Evolutionary conservation across 2,113 vertebrate species (phyloP), one percentile per base, ranked within the genome.

Genomic region (Pelecanus crispus): DNA sequence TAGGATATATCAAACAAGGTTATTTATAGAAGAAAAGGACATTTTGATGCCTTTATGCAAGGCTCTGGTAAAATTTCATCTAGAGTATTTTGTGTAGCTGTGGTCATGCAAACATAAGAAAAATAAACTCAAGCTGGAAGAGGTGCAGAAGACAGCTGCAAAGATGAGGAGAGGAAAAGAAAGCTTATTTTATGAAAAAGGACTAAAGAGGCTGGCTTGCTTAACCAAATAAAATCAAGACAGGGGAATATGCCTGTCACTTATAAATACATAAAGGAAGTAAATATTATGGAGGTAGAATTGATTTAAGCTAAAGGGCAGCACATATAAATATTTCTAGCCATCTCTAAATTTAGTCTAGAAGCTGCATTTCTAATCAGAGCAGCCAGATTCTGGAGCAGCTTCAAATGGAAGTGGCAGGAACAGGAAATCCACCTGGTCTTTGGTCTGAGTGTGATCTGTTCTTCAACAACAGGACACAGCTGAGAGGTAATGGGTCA

Each of bases 251-350:
- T 36, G 84, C 74, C 85, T 95, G 92, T 85, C 94, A 94, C 84
- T 90, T 96, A 90, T 82, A 96, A 95, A 97, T 94, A 96, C 84
- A 92, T 92, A 93, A 91, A 88, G 87, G 93, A 96, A 96, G 87
- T 93, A 96, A 96, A 95, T 96, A 95, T 96, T 95, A 96, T 82
- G 90, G 96, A 94, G 84, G 92, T 86, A 91, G 84, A 92, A 94
- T 11, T 68, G 85, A 94, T 90, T 85, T 91, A 90, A 93, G 90
- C 94, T 93, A 96, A 97, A 96, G 94, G 94, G 93, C 95, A 96
- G 87, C 90, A 90, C 84, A 86, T 62, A 94, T 22, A 95, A 95
- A 72, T 90, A 97, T 75, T 96, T 95, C 93, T 56, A 91, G 81
- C 90, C 90, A 94, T 79, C 61, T 91, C 93, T 94, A 95, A 96